Evolutionary conservation across 1,140 invertebrate species (phyloP).

Genomic region (Bombus breviceps): DNA sequence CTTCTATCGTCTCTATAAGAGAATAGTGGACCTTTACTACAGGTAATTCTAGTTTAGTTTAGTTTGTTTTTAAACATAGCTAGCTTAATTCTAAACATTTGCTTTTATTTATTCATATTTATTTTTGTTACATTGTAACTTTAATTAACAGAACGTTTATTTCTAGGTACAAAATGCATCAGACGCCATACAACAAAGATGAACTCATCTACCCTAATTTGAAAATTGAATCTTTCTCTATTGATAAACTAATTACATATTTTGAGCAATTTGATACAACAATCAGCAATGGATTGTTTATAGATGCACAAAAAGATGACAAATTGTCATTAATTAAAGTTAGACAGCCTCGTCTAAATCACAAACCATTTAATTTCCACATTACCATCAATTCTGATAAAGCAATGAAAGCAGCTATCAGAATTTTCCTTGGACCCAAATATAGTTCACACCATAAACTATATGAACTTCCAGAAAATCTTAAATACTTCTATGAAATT

Average conservation of each 20-base stretch:
- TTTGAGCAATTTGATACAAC: conserved; percentile 88
- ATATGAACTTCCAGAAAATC: conserved; percentile 81
- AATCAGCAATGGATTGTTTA: conserved; percentile 85
- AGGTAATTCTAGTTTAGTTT: conserved; percentile 51
- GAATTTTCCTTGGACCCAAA: conserved; percentile 88
- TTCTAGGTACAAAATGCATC: conserved; percentile 76
- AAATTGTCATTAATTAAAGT: conserved; percentile 63
- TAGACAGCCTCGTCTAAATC: conserved; percentile 81
- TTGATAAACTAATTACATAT: conserved; percentile 87
- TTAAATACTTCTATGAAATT: conserved; percentile 86
- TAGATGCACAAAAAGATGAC: conserved; percentile 70
- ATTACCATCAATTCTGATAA: conserved; percentile 85
- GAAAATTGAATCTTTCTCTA: conserved; percentile 85
- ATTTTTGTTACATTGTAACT: background rate
- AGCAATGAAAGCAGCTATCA: conserved; percentile 83
- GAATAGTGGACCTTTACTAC: conserved; percentile 82
- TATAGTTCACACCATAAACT: conserved; percentile 84
- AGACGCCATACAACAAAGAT: conserved; percentile 84
- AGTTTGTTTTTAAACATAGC: background rate
- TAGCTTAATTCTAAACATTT: background rate
- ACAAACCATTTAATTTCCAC: conserved; percentile 86
- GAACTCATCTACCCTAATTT: conserved; percentile 85
- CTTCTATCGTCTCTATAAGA: conserved; percentile 86
- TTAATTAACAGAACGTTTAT: background rate
- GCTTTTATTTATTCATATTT: background rate